phyloP scores from a whole-genome alignment of 2,888 invertebrate species.

The Platycnemis pennipes region DNA sequence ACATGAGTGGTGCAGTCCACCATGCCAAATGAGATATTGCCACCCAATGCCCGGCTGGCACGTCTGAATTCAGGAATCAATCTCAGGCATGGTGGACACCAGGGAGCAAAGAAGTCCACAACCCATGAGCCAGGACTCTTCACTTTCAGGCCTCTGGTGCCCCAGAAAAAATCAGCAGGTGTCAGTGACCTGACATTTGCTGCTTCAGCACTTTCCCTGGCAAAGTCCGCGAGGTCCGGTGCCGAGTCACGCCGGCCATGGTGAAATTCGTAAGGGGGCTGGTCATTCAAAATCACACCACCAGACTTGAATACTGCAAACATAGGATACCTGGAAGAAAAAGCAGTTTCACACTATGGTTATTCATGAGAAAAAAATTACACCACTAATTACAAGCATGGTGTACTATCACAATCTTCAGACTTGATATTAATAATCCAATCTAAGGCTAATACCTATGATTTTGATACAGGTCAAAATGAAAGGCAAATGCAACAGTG shows the following conservation, averaged over 20 bases:
- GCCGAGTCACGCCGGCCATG: constrained; percentile 83
- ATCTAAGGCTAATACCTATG: no score
- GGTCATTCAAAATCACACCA: constrained; percentile 80
- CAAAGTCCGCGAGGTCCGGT: constrained; percentile 84
- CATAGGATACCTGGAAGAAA: constrained; percentile 81
- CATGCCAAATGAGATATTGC: constrained; percentile 82
- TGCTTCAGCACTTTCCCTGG: constrained; percentile 82
- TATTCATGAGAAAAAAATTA: no score
- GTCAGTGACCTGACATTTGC: constrained; percentile 84
- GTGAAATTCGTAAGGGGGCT: constrained; percentile 83
- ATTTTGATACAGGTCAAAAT: no score
- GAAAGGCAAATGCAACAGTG: no score
- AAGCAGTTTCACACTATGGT: not conserved
- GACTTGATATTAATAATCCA: no score
- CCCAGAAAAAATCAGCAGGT: constrained; percentile 81
- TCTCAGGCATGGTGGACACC: constrained; percentile 89
- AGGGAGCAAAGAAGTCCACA: constrained; percentile 89
- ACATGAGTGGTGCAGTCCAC: constrained; percentile 86
- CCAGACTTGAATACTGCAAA: constrained; percentile 88
- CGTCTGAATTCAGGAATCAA: constrained; percentile 86
- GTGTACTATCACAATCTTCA: no score
- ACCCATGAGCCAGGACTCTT: constrained; percentile 80
- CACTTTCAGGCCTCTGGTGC: constrained; percentile 36
- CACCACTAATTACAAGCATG: not conserved
- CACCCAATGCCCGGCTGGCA: constrained; percentile 80